Conservation (phyloP, 2,113 vertebrate species). For the Bujurquina vittata region DNA sequence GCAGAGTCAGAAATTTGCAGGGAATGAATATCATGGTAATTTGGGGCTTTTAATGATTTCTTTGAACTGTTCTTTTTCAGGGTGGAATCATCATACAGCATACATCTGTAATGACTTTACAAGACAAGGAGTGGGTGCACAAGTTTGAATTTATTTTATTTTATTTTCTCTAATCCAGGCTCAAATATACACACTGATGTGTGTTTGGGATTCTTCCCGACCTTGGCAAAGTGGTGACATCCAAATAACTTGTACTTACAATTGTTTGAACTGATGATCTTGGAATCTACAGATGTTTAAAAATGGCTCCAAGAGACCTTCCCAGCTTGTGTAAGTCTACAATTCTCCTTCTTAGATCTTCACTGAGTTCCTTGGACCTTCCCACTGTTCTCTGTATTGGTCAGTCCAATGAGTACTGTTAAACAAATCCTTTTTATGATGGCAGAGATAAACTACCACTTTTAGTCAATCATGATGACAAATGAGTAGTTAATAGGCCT, state of each 20-base stretch:
- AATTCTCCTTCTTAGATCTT: neutral
- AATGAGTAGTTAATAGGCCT: neutral
- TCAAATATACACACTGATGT: neutral
- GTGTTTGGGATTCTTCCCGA: neutral
- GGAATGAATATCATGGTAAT: neutral
- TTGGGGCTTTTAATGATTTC: neutral
- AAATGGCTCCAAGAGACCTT: neutral
- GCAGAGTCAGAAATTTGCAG: neutral
- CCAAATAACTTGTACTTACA: neutral
- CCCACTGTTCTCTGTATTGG: neutral
- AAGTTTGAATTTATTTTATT: neutral
- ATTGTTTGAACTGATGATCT: neutral
- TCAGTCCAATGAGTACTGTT: neutral
- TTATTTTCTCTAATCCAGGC: neutral
- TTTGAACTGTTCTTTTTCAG: neutral
- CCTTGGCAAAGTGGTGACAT: neutral
- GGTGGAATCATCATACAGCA: neutral
- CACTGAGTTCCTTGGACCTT: neutral
- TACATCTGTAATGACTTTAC: neutral
- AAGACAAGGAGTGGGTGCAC: neutral
- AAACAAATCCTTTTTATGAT: neutral
- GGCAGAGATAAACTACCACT: neutral
- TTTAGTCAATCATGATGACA: neutral
- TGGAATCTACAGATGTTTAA: neutral
- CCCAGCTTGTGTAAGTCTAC: neutral